Evolutionary conservation across 2,113 vertebrate species (phyloP), one percentile per base, ranked within the genome.

Genomic region (Macroglossus sobrinus): DNA sequence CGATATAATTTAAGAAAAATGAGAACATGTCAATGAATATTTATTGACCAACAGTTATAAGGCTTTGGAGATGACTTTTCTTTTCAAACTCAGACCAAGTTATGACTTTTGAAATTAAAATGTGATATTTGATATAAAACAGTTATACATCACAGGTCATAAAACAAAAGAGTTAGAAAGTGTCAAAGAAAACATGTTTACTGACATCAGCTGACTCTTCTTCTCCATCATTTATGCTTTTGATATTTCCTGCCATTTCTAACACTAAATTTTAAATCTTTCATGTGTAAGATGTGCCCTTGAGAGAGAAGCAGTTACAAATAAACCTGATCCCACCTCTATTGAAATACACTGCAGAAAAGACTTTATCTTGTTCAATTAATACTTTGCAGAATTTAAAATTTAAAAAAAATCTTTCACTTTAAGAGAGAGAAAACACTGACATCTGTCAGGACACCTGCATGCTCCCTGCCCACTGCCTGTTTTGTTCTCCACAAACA

Each of bases 51-150:
- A 55, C 9, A 35, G 64, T 40, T 40, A 40, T 81, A 89, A 93
- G 55, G 74, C 63, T 80, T 93, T 71, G 35, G 63, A 91, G 72
- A 92, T 79, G 72, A 95, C 50, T 92, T 89, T 59, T 55, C 50
- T 94, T 95, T 95, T 91, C 43, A 84, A 96, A 69, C 89, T 84
- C 89, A 66, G 59, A 91, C 57, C 74, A 74, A 50, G 28, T 86
- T 86, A 47, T 87, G 80, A 95, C 93, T 84, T 96, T 97, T 63
- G 79, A 94, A 94, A 79, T 95, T 94, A 93, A 91, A 94, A 82
- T 86, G 95, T n/a, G 85, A 21, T 35, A 82, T 66, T 64, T 93
- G 74, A 94, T 80, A 82, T 66, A 69, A 89, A 96, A 61, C 1
- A 81, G 21, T 47, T 86, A 69, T 69, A 79, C 16, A 76, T 75